These are phyloP conservation scores for Auanema sp. DNA, from an alignment of 2,888 invertebrate species.

Conservation along the genomic window DNA sequence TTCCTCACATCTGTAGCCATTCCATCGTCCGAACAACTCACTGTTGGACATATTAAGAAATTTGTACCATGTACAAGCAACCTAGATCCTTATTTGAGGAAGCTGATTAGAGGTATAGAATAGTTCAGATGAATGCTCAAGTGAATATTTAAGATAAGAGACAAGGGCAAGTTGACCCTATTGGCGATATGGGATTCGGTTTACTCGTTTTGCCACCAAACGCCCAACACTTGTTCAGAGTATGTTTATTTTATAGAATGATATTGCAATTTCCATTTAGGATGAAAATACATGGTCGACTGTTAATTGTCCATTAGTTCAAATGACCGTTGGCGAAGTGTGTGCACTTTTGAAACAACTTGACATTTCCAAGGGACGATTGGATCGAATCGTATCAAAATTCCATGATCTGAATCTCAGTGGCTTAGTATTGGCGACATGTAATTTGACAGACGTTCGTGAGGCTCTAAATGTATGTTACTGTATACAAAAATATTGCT, in stretches of 20 bases:
- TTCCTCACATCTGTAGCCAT: slow-evolving; percentile 45
- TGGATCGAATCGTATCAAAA: slow-evolving; percentile 30
- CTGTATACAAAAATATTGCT: slow-evolving; percentile 1
- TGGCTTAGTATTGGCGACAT: slow-evolving; percentile 64
- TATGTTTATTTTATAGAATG: slow-evolving; percentile 19
- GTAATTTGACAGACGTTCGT: slow-evolving; percentile 65
- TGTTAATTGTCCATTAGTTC: slow-evolving; percentile 44
- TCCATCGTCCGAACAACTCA: slow-evolving; percentile 61
- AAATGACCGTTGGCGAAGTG: slow-evolving; percentile 51
- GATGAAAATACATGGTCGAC: slow-evolving; percentile 45
- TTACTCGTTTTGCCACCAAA: slow-evolving; percentile 37
- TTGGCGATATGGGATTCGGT: slow-evolving; percentile 20
- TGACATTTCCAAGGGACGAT: slow-evolving; percentile 42
- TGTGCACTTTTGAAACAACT: slow-evolving; percentile 39
- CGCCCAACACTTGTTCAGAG: slow-evolving; percentile 41
- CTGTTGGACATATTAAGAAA: slow-evolving; percentile 76
- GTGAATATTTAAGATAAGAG: slow-evolving; percentile 7
- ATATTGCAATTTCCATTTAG: too few relatives aligned
- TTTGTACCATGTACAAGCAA: slow-evolving; percentile 98
- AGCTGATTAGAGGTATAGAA: slow-evolving; percentile 84
- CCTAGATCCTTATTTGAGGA: slow-evolving; percentile 93
- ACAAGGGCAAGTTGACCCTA: slow-evolving; percentile 13
- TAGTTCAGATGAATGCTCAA: not conserved
- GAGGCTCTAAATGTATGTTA: slow-evolving; percentile 25
- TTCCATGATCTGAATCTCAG: slow-evolving; percentile 52